Conservation (phyloP, 2,113 vertebrate genomes). For the Etia nguti region DNA sequence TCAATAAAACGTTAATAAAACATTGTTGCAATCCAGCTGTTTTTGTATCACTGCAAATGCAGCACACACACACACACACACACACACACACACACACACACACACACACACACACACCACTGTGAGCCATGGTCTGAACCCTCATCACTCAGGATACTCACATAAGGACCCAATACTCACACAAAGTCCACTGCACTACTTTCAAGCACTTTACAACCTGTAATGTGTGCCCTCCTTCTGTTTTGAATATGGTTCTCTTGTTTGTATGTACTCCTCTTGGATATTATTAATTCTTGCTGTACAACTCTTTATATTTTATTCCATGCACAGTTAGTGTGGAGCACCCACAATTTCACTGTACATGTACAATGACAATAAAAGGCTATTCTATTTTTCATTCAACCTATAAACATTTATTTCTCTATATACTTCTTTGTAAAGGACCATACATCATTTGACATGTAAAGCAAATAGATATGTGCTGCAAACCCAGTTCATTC, state of each 20-base stretch:
- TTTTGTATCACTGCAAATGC: too few relatives aligned
- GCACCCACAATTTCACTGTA: background rate
- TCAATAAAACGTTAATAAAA: too few relatives aligned
- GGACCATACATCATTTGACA: background rate
- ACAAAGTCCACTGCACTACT: too few relatives aligned
- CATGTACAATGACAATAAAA: background rate
- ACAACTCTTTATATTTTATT: background rate
- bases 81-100: too few relatives aligned
- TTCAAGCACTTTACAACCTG: background rate
- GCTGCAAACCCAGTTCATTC: rapidly evolving
- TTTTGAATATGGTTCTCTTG: background rate
- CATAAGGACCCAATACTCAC: too few relatives aligned
- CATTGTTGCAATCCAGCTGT: too few relatives aligned
- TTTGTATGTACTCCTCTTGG: background rate
- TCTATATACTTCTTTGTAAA: background rate
- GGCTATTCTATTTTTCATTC: background rate
- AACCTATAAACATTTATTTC: background rate
- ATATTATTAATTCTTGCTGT: background rate
- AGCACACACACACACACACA: too few relatives aligned
- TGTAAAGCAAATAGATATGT: rapidly evolving
- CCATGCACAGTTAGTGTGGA: background rate
- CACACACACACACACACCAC: background rate
- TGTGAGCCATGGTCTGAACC: background rate
- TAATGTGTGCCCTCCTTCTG: rapidly evolving
- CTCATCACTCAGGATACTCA: background rate